phyloP scores from a whole-genome alignment of 1,140 invertebrate species.

The Drosophila rufa region DNA sequence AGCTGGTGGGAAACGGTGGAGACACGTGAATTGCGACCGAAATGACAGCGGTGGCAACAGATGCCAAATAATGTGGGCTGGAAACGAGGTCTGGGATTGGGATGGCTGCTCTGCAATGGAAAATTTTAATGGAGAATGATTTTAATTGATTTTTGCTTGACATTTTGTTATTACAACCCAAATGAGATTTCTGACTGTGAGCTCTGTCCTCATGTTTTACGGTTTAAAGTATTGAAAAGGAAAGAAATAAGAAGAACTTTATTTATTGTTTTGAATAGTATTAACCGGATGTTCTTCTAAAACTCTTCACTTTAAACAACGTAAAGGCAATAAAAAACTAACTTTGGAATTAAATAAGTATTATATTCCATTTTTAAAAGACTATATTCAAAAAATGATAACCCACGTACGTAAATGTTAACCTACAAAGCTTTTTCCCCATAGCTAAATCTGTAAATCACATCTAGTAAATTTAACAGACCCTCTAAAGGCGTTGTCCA shows the following conservation, averaged over 20 bases:
- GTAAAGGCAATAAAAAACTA: no score
- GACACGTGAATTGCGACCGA: constrained; percentile 45
- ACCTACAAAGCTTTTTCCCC: no score
- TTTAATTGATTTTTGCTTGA: constrained; percentile 76
- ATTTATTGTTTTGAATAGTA: background rate
- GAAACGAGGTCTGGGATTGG: background rate
- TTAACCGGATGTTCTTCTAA: background rate
- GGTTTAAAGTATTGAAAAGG: constrained; percentile 14
- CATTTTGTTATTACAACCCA: constrained; percentile 71
- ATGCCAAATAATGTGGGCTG: constrained; percentile 53
- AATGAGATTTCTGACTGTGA: constrained; percentile 59
- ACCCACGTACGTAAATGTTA: no score
- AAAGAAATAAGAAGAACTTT: background rate
- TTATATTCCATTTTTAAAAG: no score
- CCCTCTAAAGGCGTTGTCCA: no score
- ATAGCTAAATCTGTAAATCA: no score
- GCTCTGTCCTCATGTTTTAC: constrained; percentile 10
- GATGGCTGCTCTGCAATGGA: constrained; percentile 35
- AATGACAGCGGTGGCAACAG: constrained; percentile 73
- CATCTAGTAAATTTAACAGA: no score
- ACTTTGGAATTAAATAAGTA: no score
- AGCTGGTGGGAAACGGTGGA: background rate
- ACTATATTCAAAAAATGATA: no score
- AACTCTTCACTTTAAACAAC: no score
- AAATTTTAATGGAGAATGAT: constrained; percentile 70